A percentile compares a stretch with the other conserved stretches of the same genome.
These are phyloP conservation scores for Trachelipus rathkii DNA, from an alignment of 1,140 invertebrate species.

Conservation along the genomic window DNA sequence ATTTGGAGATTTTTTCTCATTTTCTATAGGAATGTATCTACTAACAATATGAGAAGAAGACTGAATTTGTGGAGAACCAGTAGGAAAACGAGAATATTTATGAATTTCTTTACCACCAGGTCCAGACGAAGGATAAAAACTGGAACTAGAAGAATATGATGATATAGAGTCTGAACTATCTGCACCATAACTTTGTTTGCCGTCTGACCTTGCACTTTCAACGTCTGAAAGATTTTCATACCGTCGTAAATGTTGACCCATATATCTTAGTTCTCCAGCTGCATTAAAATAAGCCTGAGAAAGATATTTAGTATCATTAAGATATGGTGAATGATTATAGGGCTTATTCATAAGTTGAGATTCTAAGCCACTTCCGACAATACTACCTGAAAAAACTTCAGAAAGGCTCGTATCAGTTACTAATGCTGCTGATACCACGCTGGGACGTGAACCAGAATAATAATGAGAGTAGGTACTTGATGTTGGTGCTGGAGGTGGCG, in stretches of 20 bases:
- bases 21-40: slow-evolving; percentile 37
- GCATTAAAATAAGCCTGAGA: slow-evolving; percentile 41
- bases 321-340: background rate
- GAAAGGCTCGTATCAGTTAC: slow-evolving; percentile 30
- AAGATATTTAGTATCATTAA: slow-evolving; percentile 33
- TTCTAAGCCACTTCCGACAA: slow-evolving; percentile 6
- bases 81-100: slow-evolving; percentile 35
- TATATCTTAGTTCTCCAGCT: slow-evolving; percentile 41
- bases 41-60: slow-evolving; percentile 35
- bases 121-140: slow-evolving; percentile 44
- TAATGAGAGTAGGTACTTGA: slow-evolving; percentile 42
- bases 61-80: slow-evolving; percentile 22
- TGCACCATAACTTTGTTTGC: slow-evolving; percentile 40
- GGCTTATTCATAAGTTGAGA: background rate
- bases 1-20: slow-evolving; percentile 23
- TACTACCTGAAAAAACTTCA: slow-evolving; percentile 31
- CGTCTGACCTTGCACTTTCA: slow-evolving; percentile 33
- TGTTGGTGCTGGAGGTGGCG: slow-evolving; percentile 41
- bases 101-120: slow-evolving; percentile 33
- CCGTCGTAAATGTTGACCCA: slow-evolving; percentile 37
- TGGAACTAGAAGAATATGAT: slow-evolving; percentile 42
- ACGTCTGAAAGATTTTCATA: slow-evolving; percentile 35
- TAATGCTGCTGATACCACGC: slow-evolving; percentile 34
- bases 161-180: slow-evolving; percentile 45
- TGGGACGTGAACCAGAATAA: slow-evolving; percentile 33